Base-by-base conservation (phyloP, 2,113 vertebrate genomes). In the Melanocharis versteri region DNA sequence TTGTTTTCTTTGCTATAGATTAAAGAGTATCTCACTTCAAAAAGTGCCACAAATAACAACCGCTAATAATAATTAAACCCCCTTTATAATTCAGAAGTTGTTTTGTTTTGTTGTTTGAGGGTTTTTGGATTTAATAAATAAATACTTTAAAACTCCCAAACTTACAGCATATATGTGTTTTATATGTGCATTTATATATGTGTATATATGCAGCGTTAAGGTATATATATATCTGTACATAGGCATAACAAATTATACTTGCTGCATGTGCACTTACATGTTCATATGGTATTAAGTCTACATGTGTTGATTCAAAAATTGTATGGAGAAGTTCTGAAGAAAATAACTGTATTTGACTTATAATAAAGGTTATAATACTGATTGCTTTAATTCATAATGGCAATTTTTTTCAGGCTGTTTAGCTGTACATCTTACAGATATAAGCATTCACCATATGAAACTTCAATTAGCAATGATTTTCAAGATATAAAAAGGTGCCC, bases 401-500 rank as follows among this genome's bases (percentile, higher is more conserved):
- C 58, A 85, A 83, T 92, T 97, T 98, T 95, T 96, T 94, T 82
- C 91, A 94, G 91, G 81, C 89, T 96, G 58, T 96, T 98, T 98
- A 97, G 96, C 93, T 91, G 96, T 86, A 91, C 33, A 65, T 92
- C 90, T 97, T 97, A 95, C 92, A 97, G 81, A 94, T 96, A 97
- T 95, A 98, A 98, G 96, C 96, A 97, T 96, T 96, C 87, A 96
- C 97, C 96, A 97, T 98, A 98, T 97, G 97, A 98, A 94, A 92
- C 95, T 97, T 98, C 97, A 97, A 96, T 98, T 98, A 98, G 90
- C 90, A 96, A 95, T 97, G 96, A 97, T 97, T 98, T 98, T 96
- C 94, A 97, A 97, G 94, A 96, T 97, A 94, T 97, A 96, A 97
- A 96, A 97, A 96, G 56, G 78, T 91, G 85, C 64, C 93, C 93